phyloP scores from a whole-genome alignment of 2,888 invertebrate genomes.

The Drosophila koepferae region DNA sequence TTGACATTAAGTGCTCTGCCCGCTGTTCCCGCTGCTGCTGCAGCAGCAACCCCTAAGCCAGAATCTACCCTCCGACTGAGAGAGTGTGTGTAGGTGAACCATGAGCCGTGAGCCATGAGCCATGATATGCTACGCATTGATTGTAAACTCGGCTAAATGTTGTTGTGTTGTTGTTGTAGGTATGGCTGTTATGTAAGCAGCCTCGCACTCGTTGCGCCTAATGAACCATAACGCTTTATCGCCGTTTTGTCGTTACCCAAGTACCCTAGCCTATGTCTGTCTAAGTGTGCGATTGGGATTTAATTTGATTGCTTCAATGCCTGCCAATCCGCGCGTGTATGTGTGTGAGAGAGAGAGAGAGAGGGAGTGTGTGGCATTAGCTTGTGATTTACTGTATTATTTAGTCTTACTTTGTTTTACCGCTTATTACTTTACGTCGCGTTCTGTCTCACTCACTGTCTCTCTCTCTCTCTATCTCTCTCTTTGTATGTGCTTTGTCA shows the following conservation, averaged over 20 bases:
- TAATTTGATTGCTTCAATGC: slow-evolving; percentile 81
- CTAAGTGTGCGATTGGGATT: slow-evolving; percentile 81
- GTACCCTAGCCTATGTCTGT: slow-evolving; percentile 48
- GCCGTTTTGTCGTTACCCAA: slow-evolving; percentile 66
- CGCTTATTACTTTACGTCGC: slow-evolving; percentile 75
- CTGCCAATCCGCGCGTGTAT: slow-evolving; percentile 42
- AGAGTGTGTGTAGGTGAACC: slow-evolving; percentile 47
- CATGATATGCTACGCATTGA: slow-evolving; percentile 62
- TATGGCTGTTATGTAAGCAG: slow-evolving; percentile 32
- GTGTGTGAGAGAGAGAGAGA: slow-evolving; percentile 4
- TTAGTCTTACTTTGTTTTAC: slow-evolving; percentile 79
- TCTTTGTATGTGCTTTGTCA: slow-evolving; percentile 22
- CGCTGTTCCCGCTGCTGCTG: not conserved
- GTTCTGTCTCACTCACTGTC: slow-evolving; percentile 6
- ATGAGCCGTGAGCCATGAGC: slow-evolving; percentile 45
- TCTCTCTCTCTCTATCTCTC: not conserved
- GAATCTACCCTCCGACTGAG: slow-evolving; percentile 22
- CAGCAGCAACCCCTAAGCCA: slow-evolving; percentile 60
- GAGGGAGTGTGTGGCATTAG: slow-evolving; percentile 62
- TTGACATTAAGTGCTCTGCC: slow-evolving; percentile 69
- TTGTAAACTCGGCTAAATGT: slow-evolving; percentile 61
- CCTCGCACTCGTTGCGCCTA: slow-evolving; percentile 70
- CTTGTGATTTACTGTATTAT: slow-evolving; percentile 80
- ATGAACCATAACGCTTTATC: slow-evolving; percentile 81
- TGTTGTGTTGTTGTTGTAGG: slow-evolving; percentile 25